Percentiles rank a stretch among this genome's conserved stretches.
Conservation (phyloP, 2,113 vertebrate species). For the Tachysurus vachellii region DNA sequence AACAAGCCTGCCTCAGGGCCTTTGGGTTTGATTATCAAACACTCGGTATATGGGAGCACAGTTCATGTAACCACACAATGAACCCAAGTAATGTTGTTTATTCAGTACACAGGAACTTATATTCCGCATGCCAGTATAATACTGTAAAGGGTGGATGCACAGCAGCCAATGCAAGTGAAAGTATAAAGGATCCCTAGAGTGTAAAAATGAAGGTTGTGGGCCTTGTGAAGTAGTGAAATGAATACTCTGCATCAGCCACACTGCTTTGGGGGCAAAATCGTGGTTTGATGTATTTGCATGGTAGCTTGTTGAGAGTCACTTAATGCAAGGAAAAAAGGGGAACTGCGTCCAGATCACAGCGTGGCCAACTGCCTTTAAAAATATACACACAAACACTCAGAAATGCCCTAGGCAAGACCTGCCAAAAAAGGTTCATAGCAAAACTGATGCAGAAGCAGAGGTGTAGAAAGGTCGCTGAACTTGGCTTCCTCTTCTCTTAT, state of each 20-base stretch:
- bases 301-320: constrained; percentile 32
- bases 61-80: constrained; percentile 32
- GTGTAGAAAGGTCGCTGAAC: constrained; percentile 15
- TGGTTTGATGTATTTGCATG: constrained; percentile 50
- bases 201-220: neutral
- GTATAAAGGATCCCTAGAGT: neutral
- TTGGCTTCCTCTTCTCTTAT: constrained; percentile 8
- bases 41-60: constrained; percentile 39
- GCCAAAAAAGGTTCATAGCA: constrained; percentile 17
- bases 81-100: constrained; percentile 28
- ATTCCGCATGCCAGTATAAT: constrained; percentile 15
- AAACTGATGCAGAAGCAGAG: constrained; percentile 29
- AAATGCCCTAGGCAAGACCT: neutral
- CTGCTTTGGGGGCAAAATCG: constrained; percentile 36
- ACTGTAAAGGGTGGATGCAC: neutral
- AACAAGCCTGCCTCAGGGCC: constrained; percentile 43
- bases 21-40: constrained; percentile 53
- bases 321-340: constrained; percentile 34
- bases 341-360: constrained; percentile 35
- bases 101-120: constrained; percentile 28
- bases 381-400: neutral
- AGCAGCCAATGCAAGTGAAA: neutral
- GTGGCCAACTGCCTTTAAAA: constrained; percentile 13
- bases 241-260: neutral
- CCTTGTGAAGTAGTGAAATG: constrained; percentile 3